Percentiles rank a stretch among this genome's conserved stretches.
These are phyloP conservation scores for Heliconius congener DNA, from an alignment of 1,140 invertebrate genomes.

Conservation along the genomic window DNA sequence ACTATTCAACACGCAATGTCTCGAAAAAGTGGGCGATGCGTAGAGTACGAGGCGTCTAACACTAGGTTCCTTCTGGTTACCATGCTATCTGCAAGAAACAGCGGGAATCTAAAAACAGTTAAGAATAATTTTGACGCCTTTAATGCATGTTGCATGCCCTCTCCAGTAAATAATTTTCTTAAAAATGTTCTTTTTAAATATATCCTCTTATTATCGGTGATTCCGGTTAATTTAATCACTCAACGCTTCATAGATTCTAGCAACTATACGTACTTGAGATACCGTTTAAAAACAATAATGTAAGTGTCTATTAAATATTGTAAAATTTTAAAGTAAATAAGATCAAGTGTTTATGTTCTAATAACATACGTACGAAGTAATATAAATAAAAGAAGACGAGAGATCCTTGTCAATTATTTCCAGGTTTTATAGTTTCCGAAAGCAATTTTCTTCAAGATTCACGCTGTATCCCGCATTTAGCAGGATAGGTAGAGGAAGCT, in stretches of 20 bases:
- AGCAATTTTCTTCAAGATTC: too few relatives aligned
- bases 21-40: too few relatives aligned
- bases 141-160: too few relatives aligned
- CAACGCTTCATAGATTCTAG: background rate
- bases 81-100: too few relatives aligned
- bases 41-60: too few relatives aligned
- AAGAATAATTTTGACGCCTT: too few relatives aligned
- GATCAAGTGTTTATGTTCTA: conserved; percentile 17
- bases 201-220: background rate
- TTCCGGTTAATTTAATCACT: background rate
- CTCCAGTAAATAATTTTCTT: too few relatives aligned
- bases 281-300: conserved; percentile 22
- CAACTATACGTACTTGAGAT: conserved; percentile 11
- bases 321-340: conserved; percentile 21
- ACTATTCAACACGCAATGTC: too few relatives aligned
- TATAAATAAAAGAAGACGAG: background rate
- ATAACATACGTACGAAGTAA: background rate
- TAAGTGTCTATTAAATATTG: conserved; percentile 14
- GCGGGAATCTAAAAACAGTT: too few relatives aligned
- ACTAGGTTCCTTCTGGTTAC: too few relatives aligned
- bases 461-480: too few relatives aligned
- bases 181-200: background rate
- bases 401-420: background rate
- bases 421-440: background rate
- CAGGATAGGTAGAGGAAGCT: too few relatives aligned